phyloP scores from a whole-genome alignment of 2,888 invertebrate species.

The Eubasilissa splendida region DNA sequence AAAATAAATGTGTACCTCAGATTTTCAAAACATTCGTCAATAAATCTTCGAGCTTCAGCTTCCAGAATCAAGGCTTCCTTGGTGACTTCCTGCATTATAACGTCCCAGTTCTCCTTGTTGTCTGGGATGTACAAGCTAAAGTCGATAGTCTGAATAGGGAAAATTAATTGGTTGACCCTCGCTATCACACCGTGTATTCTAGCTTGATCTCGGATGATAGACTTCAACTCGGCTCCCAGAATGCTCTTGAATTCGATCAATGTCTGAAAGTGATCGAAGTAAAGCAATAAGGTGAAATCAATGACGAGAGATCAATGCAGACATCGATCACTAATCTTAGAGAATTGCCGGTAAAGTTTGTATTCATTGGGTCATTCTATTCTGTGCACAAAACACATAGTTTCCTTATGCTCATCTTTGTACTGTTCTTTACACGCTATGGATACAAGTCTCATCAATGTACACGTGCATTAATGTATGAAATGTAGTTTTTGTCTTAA shows the following conservation, averaged over 20 bases:
- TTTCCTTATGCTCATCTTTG: no score
- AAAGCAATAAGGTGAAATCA: background rate
- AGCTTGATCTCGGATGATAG: conserved; percentile 89
- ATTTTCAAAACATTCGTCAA: conserved; percentile 88
- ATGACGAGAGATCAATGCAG: no score
- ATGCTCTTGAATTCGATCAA: conserved; percentile 91
- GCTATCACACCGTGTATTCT: conserved; percentile 89
- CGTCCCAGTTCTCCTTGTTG: conserved; percentile 90
- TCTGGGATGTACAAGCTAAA: conserved; percentile 88
- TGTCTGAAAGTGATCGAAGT: conserved; percentile 69
- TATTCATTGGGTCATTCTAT: no score
- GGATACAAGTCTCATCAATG: no score
- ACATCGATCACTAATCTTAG: no score
- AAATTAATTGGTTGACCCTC: conserved; percentile 83
- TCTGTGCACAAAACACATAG: no score
- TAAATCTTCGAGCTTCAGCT: conserved; percentile 86
- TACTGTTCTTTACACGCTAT: no score
- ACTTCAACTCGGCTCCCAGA: conserved; percentile 89
- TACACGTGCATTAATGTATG: no score
- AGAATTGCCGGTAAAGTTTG: no score
- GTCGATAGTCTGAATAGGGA: conserved; percentile 83
- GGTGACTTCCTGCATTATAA: conserved; percentile 84
- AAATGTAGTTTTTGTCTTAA: no score
- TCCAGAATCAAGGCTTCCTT: conserved; percentile 83
- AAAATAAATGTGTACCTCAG: conserved; percentile 72